Evolutionary conservation across 1,140 invertebrate genomes (phyloP).

Genomic region (Pantala flavescens): DNA sequence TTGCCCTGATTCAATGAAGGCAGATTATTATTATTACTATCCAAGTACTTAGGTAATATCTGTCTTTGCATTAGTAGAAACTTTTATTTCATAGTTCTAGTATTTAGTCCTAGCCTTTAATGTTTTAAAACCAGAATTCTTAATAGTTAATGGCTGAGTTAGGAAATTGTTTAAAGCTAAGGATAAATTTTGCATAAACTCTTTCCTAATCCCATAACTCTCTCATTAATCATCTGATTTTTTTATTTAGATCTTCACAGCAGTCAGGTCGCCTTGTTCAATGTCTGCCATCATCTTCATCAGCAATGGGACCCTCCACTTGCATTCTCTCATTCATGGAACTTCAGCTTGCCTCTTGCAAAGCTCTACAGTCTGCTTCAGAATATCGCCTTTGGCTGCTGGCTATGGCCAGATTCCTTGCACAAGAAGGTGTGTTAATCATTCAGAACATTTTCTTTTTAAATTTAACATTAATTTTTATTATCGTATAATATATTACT

Average conservation of each 20-base stretch:
- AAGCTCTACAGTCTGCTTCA: conserved; percentile 51
- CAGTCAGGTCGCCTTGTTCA: not conserved
- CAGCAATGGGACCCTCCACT: not conserved
- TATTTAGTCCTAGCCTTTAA: too few species aligned
- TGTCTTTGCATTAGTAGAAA: too few species aligned
- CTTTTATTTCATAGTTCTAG: too few species aligned
- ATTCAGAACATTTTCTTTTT: not conserved
- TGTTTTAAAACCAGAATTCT: too few species aligned
- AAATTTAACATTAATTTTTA: not conserved
- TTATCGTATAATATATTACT: not conserved
- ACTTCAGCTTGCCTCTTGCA: conserved; percentile 57
- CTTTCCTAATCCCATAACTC: too few species aligned
- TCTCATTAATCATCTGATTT: not conserved
- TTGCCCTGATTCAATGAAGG: too few species aligned
- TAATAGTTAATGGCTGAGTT: too few species aligned
- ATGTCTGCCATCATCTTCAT: not conserved
- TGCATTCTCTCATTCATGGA: conserved; percentile 63
- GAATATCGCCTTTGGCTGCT: conserved; percentile 75
- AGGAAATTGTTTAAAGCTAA: too few species aligned
- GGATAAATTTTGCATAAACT: too few species aligned
- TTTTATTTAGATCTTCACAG: not conserved
- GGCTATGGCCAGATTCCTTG: conserved; percentile 58
- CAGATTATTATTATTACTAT: too few species aligned
- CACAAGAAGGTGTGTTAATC: conserved; percentile 52
- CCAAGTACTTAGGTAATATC: too few species aligned